Evolutionary conservation across 2,888 invertebrate genomes (phyloP).

Genomic region (Coleophora flavipennella): DNA sequence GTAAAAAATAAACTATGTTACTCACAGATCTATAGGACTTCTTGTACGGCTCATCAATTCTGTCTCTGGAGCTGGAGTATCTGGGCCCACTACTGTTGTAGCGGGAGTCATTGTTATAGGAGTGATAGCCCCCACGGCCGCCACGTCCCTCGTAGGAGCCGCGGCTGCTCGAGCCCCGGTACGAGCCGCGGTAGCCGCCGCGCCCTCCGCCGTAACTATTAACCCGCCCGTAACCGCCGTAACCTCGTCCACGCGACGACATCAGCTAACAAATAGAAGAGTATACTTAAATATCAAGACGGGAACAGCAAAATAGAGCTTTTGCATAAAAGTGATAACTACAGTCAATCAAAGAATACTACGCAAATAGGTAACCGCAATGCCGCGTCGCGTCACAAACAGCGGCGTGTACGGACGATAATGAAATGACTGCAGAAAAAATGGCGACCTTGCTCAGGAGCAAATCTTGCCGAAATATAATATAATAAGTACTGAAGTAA

Average conservation of each 20-base stretch:
- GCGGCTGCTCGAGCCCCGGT: conserved; percentile 46
- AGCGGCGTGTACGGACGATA: no score
- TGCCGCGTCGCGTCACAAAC: no score
- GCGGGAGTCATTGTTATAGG: conserved; percentile 55
- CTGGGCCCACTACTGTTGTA: conserved; percentile 49
- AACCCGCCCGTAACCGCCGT: conserved; percentile 42
- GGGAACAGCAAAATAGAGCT: no score
- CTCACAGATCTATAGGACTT: conserved; percentile 63
- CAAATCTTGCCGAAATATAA: no score
- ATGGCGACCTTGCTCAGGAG: no score
- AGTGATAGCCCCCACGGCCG: conserved; percentile 52
- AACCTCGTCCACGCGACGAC: conserved; percentile 64
- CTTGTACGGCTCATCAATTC: conserved; percentile 63
- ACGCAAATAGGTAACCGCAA: no score
- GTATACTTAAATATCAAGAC: no score
- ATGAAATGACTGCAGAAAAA: no score
- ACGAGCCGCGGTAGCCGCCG: conserved; percentile 50
- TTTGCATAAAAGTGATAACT: no score
- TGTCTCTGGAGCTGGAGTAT: conserved; percentile 46
- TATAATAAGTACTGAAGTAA: no score
- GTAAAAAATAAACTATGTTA: conserved; percentile 6
- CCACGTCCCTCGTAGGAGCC: conserved; percentile 56
- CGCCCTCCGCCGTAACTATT: conserved; percentile 47
- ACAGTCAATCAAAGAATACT: no score
- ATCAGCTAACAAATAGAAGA: no score